Evolutionary conservation across 2,113 vertebrate genomes (phyloP).

Genomic region (Orthonyx spaldingii): DNA sequence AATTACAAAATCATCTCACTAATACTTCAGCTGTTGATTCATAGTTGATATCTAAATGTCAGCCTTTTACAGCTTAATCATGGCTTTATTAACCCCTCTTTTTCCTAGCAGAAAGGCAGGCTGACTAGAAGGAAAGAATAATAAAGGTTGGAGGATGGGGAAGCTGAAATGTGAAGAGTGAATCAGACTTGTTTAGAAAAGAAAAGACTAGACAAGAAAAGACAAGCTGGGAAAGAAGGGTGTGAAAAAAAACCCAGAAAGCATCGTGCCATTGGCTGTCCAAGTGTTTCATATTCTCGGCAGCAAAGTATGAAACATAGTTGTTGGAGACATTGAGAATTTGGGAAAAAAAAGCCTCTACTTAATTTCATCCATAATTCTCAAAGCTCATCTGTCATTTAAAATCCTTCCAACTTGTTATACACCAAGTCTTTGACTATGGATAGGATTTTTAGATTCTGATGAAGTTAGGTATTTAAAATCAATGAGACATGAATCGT

Average conservation of each 20-base stretch:
- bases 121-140: constrained; percentile 12
- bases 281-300: constrained; percentile 29
- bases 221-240: constrained; percentile 67
- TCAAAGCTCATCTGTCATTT: constrained; percentile 31
- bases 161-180: constrained; percentile 9
- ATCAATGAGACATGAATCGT: background rate
- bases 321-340: constrained; percentile 7
- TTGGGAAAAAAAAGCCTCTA: background rate
- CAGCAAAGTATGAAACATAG: background rate
- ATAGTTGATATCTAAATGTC: constrained; percentile 49
- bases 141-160: constrained; percentile 20
- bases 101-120: background rate
- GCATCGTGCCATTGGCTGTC: background rate
- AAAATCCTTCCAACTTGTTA: constrained; percentile 6
- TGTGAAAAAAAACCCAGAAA: constrained; percentile 50
- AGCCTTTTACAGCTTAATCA: constrained; percentile 56
- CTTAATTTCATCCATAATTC: constrained; percentile 13
- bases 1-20: background rate
- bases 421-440: background rate
- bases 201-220: constrained; percentile 51
- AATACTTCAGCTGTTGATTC: constrained; percentile 31
- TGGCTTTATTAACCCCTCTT: constrained; percentile 58
- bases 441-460: background rate
- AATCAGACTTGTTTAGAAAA: constrained; percentile 30
- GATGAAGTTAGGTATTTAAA: constrained; percentile 9